phyloP scores from a whole-genome alignment of 2,113 vertebrate species.

The Falcunculus frontatus region DNA sequence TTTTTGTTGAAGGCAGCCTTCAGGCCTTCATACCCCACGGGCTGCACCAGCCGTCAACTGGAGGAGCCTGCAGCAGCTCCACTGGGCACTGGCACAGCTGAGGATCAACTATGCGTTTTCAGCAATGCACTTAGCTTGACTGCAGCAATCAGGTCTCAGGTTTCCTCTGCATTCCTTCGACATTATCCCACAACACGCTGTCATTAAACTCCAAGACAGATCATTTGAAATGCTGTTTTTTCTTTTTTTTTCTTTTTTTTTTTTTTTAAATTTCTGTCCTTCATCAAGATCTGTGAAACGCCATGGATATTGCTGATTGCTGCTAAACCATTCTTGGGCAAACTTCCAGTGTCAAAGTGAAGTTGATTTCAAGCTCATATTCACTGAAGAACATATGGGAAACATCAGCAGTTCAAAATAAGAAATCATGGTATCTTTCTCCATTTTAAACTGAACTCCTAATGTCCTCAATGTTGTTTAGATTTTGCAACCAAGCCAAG shows the following conservation, averaged over 20 bases:
- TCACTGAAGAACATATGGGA: constrained; percentile 50
- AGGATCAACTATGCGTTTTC: background rate
- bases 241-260: background rate
- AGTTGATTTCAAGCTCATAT: constrained; percentile 28
- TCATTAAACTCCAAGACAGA: background rate
- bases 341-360: constrained; percentile 41
- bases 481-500: constrained; percentile 4
- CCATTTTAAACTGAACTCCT: background rate
- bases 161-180: constrained; percentile 23
- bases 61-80: background rate
- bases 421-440: background rate
- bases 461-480: background rate
- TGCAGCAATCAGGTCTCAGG: background rate
- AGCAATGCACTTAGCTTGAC: background rate
- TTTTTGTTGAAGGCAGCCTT: background rate
- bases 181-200: background rate
- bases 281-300: background rate
- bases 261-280: background rate
- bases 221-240: background rate
- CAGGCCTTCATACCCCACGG: background rate
- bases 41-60: background rate
- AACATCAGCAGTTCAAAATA: constrained; percentile 45
- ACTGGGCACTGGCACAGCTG: background rate
- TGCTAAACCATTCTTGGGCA: constrained; percentile 30
- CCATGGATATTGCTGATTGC: background rate